Base-by-base conservation (phyloP, 2,113 vertebrate genomes). In the Actinemys pallida region DNA sequence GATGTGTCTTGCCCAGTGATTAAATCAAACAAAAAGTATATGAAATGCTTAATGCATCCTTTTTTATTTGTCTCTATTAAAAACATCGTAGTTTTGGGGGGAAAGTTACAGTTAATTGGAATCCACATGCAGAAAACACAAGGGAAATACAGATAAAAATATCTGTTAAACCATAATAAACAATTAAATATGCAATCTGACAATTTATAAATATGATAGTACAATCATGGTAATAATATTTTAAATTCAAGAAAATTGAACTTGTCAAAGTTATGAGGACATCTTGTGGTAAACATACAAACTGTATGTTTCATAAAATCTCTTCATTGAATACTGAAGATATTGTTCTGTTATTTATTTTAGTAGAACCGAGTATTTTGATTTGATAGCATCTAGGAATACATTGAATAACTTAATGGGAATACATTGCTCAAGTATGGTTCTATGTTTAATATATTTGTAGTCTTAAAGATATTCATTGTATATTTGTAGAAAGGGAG, bases 211-310 rank as follows among this genome's bases (percentile, higher is more conserved):
- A 56, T 75, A 42, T 3, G 79, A 89, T 6, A 54, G 8, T 69
- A 80, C 3, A 27, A 3, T 50, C 84, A 57, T 82, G 52, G 62
- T 69, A 83, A 5, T 42, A 62, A 72, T 83, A 62, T 75, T 80
- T 86, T 31, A 90, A 81, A 93, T 52, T 90, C 54, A 84, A 42
- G 25, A 92, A 81, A 84, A 80, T 16, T 31, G 8, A 5, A 35
- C 4, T 59, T 11, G 50, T 88, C 31, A 72, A 79, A 59, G 16
- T 83, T 88, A 52, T 10, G 50, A 83, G 29, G 57, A 83, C 85
- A 86, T 89, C 89, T 89, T 84, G 49, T 62, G 76, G 83, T 72
- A 79, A 90, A 69, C 13, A 82, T 2, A 89, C 39, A 76, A 89
- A 31, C 0, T 83, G 7, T 65, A 35, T 25, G 14, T n/a, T 29